Base-by-base conservation (phyloP, 2,797 vertebrate species). In the Eleutherodactylus coqui region DNA sequence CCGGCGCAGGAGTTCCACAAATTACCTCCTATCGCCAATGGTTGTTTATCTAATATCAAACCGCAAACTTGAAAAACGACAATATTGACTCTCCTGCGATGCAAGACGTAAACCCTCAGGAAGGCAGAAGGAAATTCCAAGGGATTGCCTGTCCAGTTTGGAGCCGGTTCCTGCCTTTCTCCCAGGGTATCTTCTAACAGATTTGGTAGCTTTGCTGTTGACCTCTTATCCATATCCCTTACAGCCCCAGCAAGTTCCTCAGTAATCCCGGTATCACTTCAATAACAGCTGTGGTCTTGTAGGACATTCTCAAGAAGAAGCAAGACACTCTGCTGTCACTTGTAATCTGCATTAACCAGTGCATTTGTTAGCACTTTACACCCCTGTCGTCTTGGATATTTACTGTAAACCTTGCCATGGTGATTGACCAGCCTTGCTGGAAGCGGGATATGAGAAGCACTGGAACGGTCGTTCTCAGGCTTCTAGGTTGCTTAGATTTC, bases 341-440 rank as follows among this genome's bases (percentile, higher is more conserved):
- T 75, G 72, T 29, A 76, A 88, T 70, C 47, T 32, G 41, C 78
- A 60, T 86, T 69, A 80, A 86, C 47, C 11, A 86, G 43, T 9
- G 41, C 55, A 81, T 79, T 76, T 88, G 87, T 86, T 89, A 69
- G 75, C 72, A 84, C 86, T 80, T 84, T 62, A 75, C 86, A 83
- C 79, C 64, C 36, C 76, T 58, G 62, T 34, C 64, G 4, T 19
- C 47, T 70, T 24, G 53, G 10, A 72, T 87, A 84, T 77, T 86
- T 86, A 82, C 77, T 78, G 41, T 62, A 86, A 79, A 72, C 43
- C 85, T 60, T 60, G 79, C 85, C 79, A 87, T 81, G 60, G 43
- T 62, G 82, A 84, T 79, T 75, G 34, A 75, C 34, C 47, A 11
- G 38, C 69, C 86, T 36, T 47, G 47, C 60, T 75, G 19, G 36